Conservation (phyloP, 2,888 invertebrate species). For the Trissolcus japonicus region DNA sequence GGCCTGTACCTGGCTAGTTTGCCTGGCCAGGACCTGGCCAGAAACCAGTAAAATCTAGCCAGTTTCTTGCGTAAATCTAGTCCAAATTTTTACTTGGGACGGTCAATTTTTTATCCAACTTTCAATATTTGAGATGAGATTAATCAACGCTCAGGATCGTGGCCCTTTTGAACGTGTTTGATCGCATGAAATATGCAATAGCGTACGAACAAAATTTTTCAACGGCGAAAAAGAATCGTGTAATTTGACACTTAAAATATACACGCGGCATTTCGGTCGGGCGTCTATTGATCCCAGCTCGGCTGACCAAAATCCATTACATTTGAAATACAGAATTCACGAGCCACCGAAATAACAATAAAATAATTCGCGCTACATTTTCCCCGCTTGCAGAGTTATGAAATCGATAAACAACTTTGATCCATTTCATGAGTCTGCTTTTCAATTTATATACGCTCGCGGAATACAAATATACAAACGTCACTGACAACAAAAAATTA, state of each 20-base stretch:
- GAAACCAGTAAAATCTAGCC: too few species aligned
- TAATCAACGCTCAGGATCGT: conserved; percentile 8
- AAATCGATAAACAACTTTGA: conserved; percentile 32
- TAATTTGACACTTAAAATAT: conserved; percentile 22
- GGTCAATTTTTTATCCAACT: not conserved
- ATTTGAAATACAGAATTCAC: conserved; percentile 12
- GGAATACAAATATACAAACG: too few species aligned
- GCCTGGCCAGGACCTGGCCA: too few species aligned
- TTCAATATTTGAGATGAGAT: conserved; percentile 10
- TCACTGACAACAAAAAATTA: not conserved
- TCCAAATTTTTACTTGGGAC: too few species aligned
- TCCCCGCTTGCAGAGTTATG: conserved; percentile 21
- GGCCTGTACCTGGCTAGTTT: too few species aligned
- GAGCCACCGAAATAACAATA: conserved; percentile 15
- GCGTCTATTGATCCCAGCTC: conserved; percentile 1
- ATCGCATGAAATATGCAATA: conserved; percentile 20
- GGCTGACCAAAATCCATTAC: conserved; percentile 10
- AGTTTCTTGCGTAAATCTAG: too few species aligned
- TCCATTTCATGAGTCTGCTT: too few species aligned
- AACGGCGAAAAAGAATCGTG: not conserved
- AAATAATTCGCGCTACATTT: conserved; percentile 28
- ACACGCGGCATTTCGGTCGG: conserved; percentile 2
- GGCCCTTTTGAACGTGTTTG: conserved; percentile 6
- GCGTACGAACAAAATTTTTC: conserved; percentile 2
- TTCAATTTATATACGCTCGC: too few species aligned